Conservation (phyloP, 1,140 invertebrate species). For the Zaprionus vittiger region DNA sequence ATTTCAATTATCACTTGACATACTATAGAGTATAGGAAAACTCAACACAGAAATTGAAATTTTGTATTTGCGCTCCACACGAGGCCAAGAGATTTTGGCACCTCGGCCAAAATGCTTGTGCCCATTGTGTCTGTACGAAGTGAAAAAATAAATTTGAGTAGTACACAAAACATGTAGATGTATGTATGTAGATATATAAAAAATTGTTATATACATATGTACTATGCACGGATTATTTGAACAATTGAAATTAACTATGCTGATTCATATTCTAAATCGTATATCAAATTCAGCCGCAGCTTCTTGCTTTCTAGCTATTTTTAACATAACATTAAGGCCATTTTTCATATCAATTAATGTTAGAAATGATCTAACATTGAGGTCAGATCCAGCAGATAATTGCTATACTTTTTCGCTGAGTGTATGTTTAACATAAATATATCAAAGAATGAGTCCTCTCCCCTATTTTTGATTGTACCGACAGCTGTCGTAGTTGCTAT, state of each 20-base stretch:
- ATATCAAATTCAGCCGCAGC: background rate
- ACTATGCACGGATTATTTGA: background rate
- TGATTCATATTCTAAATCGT: background rate
- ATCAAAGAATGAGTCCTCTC: background rate
- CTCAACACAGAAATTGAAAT: constrained; percentile 1
- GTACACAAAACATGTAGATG: background rate
- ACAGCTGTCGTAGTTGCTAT: constrained; percentile 44
- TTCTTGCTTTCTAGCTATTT: background rate
- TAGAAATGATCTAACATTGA: background rate
- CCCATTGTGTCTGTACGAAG: constrained; percentile 20
- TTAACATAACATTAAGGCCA: background rate
- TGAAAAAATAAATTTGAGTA: constrained; percentile 3
- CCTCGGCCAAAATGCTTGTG: constrained; percentile 28
- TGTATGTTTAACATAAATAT: background rate
- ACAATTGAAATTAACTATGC: constrained; percentile 1
- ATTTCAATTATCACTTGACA: background rate
- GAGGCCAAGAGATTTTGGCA: constrained; percentile 28
- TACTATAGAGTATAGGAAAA: constrained; percentile 1
- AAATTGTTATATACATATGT: background rate
- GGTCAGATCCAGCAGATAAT: constrained; percentile 1
- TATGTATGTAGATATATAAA: background rate
- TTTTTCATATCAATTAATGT: background rate
- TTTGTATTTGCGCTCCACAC: background rate
- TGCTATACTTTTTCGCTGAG: background rate
- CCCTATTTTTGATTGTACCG: background rate